Evolutionary conservation across 2,113 vertebrate genomes (phyloP).

Genomic region (Ailurus styani): DNA sequence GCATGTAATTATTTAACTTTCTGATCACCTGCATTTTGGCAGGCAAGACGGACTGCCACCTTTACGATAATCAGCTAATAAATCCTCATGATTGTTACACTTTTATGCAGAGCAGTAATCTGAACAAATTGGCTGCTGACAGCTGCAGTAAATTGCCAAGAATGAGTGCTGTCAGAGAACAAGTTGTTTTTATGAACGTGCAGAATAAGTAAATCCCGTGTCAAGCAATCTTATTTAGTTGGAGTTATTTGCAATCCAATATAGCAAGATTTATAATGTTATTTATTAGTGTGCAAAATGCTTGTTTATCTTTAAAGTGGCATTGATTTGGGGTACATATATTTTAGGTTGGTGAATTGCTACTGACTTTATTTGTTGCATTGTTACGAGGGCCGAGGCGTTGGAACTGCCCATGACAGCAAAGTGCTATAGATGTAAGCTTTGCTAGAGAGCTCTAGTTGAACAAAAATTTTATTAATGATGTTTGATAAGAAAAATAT

Average conservation of each 20-base stretch:
- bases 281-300: slow-evolving; percentile 79
- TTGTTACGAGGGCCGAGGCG: slow-evolving; percentile 30
- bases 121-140: slow-evolving; percentile 85
- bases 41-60: slow-evolving; percentile 72
- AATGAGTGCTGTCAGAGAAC: slow-evolving; percentile 83
- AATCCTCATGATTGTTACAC: slow-evolving; percentile 83
- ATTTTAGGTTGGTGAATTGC: slow-evolving; percentile 65
- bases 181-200: slow-evolving; percentile 81
- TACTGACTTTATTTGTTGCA: slow-evolving; percentile 45
- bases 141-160: slow-evolving; percentile 84
- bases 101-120: slow-evolving; percentile 83
- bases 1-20: slow-evolving; percentile 80
- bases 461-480: slow-evolving; percentile 21
- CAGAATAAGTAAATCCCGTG: slow-evolving; percentile 81
- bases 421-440: slow-evolving; percentile 4
- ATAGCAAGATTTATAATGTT: slow-evolving; percentile 75
- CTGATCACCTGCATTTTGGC: slow-evolving; percentile 77
- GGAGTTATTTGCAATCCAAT: slow-evolving; percentile 77
- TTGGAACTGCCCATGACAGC: neutral
- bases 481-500: neutral
- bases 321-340: slow-evolving; percentile 70
- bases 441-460: neutral
- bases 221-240: slow-evolving; percentile 78
- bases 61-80: slow-evolving; percentile 83
- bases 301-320: slow-evolving; percentile 79